Evolutionary conservation across 2,113 vertebrate species (phyloP).

Genomic region (Mus musculus): GRCm39 chr3:135457501-135458000

Average conservation of each 20-base stretch:
- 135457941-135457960: not conserved
- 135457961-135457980: not conserved
- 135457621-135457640: not conserved
- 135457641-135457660: not conserved
- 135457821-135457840: not conserved
- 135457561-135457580: not conserved
- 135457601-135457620: not conserved
- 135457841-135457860: not conserved
- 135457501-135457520: not conserved
- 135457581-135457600: not conserved
- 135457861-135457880: not conserved
- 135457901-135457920: not conserved
- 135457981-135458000: not conserved
- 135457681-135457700: not conserved
- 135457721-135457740: too few species aligned
- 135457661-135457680: not conserved
- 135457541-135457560: not conserved
- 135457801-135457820: not conserved
- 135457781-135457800: too few species aligned
- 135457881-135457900: not conserved
- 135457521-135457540: not conserved
- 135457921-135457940: not conserved
- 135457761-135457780: not conserved
- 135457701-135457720: not conserved
- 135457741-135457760: not conserved